Evolutionary conservation across 1,140 invertebrate species (phyloP), one percentile per base, ranked within the genome.

Genomic region (Myzus persicae): DNA sequence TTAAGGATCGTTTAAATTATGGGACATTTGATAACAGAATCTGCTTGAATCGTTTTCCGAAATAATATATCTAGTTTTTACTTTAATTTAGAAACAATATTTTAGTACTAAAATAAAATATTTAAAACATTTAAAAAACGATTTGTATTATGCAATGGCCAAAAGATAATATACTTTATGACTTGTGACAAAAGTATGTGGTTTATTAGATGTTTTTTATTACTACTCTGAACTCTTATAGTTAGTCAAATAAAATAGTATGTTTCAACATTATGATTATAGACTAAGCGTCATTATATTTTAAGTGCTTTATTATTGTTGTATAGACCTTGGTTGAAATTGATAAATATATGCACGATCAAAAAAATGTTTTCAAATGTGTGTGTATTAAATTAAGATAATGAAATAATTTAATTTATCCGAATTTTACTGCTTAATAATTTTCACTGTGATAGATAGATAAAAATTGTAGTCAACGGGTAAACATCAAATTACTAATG

Each of bases 301-400:
- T 90, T 59, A 90, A 90, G 89, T 90, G 89, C 2, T 90, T 90
- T 90, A 90, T 90, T 90, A 90, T 90, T 90, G 26, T 31, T 42
- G 26, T n/a, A 44, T n/a, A 90, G 51, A 67, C 51, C 88, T 90
- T 90, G 38, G 24, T 31, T 31, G 7, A 54, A 59, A 90, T 90
- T 67, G 89, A 90, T 90, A 90, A 90, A 90, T 54, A 89, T 40
- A n/a, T 20, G 51, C 18, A 67, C 38, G 31, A 40, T 38, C 1
- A 31, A 48, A 90, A 51, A 7, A 38, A 36, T 38, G 38, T 89
- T 89, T 51, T 54, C 48, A 89, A 9, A 54, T 36, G 46, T 18
- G 24, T 51, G n/a, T 51, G 84, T 46, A 46, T 51, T 48, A 48
- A 88, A 88, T 87, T 31, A 87, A 87, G 9, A 87, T 87, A 44